Evolutionary conservation across 2,888 invertebrate species (phyloP).

Genomic region (Anthophora plumipes): DNA sequence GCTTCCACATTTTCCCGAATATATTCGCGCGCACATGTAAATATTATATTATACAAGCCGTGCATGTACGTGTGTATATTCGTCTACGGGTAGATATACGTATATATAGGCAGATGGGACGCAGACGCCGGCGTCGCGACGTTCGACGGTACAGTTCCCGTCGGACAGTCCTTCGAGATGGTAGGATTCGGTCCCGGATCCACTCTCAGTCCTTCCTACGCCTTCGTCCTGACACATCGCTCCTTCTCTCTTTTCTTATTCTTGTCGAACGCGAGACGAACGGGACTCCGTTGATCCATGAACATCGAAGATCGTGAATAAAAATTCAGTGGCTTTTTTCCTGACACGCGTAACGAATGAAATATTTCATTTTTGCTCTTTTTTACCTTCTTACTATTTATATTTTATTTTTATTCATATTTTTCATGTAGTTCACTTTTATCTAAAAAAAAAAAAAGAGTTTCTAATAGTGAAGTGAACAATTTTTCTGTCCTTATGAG

Average conservation of each 20-base stretch:
- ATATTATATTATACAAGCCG: slow-evolving; percentile 66
- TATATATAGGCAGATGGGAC: slow-evolving; percentile 75
- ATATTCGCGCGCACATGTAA: slow-evolving; percentile 56
- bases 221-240: slow-evolving; percentile 76
- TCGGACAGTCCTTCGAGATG: slow-evolving; percentile 83
- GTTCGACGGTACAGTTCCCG: slow-evolving; percentile 84
- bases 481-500: too few species aligned
- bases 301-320: slow-evolving; percentile 1
- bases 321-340: slow-evolving; percentile 17
- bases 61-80: slow-evolving; percentile 52
- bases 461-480: too few species aligned
- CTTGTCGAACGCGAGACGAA: background rate
- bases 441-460: too few species aligned
- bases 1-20: slow-evolving; percentile 52
- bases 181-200: slow-evolving; percentile 76
- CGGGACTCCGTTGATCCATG: background rate
- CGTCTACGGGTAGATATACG: slow-evolving; percentile 52
- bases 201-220: slow-evolving; percentile 78
- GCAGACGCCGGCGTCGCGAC: slow-evolving; percentile 83
- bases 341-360: slow-evolving; percentile 22
- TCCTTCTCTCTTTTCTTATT: slow-evolving; percentile 41
- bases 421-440: too few species aligned
- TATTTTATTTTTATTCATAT: too few species aligned
- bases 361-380: too few species aligned
- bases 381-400: too few species aligned